Percentiles rank a stretch among this genome's conserved stretches.
Evolutionary conservation across 1,140 invertebrate species (phyloP).

Genomic region (Ganaspis sp.): DNA sequence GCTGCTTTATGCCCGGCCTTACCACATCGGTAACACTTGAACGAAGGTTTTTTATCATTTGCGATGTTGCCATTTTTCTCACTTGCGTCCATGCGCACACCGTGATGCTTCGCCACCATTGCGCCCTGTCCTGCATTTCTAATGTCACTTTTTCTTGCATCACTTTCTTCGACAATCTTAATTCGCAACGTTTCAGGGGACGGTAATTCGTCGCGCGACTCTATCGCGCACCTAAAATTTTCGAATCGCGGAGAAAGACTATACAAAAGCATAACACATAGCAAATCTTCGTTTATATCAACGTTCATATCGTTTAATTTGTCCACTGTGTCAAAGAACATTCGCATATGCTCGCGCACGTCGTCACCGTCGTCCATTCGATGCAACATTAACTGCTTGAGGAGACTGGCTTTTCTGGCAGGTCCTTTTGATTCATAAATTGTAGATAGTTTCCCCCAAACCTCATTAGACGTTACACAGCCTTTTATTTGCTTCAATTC

Average conservation of each 20-base stretch:
- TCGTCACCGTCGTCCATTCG: no score
- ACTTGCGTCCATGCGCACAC: background rate
- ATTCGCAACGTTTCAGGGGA: background rate
- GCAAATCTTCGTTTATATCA: background rate
- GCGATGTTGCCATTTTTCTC: background rate
- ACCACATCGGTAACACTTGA: background rate
- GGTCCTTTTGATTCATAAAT: background rate
- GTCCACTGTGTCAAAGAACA: no score
- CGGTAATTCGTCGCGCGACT: background rate
- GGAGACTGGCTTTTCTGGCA: no score
- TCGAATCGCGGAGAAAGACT: background rate
- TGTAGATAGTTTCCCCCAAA: background rate
- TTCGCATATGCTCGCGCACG: no score
- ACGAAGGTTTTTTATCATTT: background rate
- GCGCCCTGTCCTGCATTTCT: background rate
- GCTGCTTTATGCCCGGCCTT: background rate
- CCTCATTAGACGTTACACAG: background rate
- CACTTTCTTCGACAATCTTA: background rate
- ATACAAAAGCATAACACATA: background rate
- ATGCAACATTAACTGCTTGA: no score
- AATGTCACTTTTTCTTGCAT: background rate
- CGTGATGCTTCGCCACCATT: background rate
- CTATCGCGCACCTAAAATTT: constrained; percentile 8
- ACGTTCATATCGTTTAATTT: no score
- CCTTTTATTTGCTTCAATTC: background rate